phyloP scores from a whole-genome alignment of 53 echinoderm and acorn worm genomes.

The Holothuria leucospilota region DNA sequence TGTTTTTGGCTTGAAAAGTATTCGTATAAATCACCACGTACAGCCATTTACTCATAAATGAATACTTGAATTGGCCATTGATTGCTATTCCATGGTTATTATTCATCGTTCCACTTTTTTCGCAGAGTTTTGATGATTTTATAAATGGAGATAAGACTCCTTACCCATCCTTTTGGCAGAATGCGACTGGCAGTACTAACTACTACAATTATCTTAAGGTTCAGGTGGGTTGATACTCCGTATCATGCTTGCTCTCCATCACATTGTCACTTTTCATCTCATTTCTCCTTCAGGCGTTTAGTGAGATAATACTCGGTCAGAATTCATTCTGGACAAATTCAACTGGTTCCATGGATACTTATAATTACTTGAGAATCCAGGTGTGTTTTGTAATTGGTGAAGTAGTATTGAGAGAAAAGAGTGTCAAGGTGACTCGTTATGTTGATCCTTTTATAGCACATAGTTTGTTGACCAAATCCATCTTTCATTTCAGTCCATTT shows the following conservation, averaged over 20 bases:
- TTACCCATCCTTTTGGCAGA: conserved; percentile 68
- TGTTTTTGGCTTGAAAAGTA: no score
- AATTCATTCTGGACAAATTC: conserved; percentile 7
- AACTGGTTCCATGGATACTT: conserved; percentile 20
- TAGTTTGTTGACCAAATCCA: not conserved
- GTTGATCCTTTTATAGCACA: not conserved
- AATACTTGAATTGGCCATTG: no score
- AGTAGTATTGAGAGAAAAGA: no score
- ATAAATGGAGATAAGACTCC: conserved; percentile 70
- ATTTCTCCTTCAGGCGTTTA: no score
- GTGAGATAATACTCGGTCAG: no score
- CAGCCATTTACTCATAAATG: no score
- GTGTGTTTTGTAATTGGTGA: not conserved
- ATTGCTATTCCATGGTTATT: no score
- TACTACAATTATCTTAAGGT: conserved; percentile 84
- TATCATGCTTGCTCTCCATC: not conserved
- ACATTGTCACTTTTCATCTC: not conserved
- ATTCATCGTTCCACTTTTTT: not conserved
- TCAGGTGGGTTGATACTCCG: conserved; percentile 39
- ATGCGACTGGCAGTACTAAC: conserved; percentile 76
- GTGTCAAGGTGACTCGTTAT: not conserved
- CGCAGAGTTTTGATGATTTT: conserved; percentile 64
- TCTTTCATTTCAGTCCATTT: not conserved
- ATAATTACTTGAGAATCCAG: conserved; percentile 27
- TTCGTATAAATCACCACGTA: no score